phyloP scores from a whole-genome alignment of 2,113 vertebrate species.

The Hippocampus guttulatus region DNA sequence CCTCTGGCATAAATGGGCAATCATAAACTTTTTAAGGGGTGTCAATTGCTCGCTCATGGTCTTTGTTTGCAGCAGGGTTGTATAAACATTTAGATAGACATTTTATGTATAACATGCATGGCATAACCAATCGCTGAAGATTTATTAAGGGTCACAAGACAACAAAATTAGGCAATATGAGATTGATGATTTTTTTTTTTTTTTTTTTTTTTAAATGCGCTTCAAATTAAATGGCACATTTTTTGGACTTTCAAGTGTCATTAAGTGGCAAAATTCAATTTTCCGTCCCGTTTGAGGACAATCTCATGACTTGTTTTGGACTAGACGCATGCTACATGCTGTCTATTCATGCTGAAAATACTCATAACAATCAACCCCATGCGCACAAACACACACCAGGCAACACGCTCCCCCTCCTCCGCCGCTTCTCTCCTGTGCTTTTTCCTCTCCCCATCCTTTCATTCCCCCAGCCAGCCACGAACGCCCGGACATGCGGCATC shows the following conservation, averaged over 20 bases:
- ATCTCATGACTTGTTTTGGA: slow-evolving; percentile 51
- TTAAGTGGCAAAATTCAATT: slow-evolving; percentile 44
- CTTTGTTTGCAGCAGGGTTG: not conserved
- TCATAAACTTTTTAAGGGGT: not conserved
- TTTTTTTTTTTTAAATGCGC: not conserved
- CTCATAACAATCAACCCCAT: slow-evolving; percentile 65
- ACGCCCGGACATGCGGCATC: slow-evolving; percentile 43
- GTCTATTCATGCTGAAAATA: slow-evolving; percentile 65
- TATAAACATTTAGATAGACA: not conserved
- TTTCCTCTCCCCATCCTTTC: slow-evolving; percentile 24
- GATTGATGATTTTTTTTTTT: not conserved
- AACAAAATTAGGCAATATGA: not conserved
- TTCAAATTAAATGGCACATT: slow-evolving; percentile 29
- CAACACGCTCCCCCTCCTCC: not conserved
- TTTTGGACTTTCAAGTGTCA: slow-evolving; percentile 28
- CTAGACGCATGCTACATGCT: slow-evolving; percentile 53
- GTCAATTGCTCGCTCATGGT: not conserved
- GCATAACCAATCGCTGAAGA: not conserved
- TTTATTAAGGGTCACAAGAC: not conserved
- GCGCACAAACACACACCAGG: slow-evolving; percentile 36
- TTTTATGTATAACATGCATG: not conserved
- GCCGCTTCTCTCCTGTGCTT: slow-evolving; percentile 13
- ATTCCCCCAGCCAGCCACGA: slow-evolving; percentile 40
- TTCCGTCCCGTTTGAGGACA: slow-evolving; percentile 38
- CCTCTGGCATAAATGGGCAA: not conserved